phyloP scores from a whole-genome alignment of 1,140 invertebrate genomes.

The Geopemphigus sp. region DNA sequence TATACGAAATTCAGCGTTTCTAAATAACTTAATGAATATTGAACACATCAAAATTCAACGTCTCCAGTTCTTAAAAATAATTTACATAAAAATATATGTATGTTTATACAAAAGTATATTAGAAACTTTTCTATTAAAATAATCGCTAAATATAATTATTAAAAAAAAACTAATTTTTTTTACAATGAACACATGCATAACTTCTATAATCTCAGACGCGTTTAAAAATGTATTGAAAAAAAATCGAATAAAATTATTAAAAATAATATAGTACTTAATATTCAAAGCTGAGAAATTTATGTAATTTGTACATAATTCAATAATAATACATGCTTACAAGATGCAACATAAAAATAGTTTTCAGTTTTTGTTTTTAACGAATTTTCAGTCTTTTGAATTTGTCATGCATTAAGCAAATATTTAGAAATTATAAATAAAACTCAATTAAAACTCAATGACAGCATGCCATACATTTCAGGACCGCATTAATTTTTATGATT shows the following conservation, averaged over 20 bases:
- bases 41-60: constrained; percentile 9
- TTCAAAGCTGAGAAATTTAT: constrained; percentile 20
- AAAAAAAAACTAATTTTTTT: not conserved
- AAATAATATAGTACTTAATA: not conserved
- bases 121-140: not conserved
- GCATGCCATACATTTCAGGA: constrained; percentile 24
- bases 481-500: constrained; percentile 33
- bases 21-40: not conserved
- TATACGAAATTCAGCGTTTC: not conserved
- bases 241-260: not conserved
- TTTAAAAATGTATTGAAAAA: not conserved
- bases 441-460: constrained; percentile 39
- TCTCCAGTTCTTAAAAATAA: constrained; percentile 22
- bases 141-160: not conserved
- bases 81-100: not conserved
- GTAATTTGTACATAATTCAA: not conserved
- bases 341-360: constrained; percentile 11
- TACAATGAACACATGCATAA: not conserved
- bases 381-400: not conserved
- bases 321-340: constrained; percentile 37
- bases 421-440: constrained; percentile 1
- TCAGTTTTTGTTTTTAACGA: not conserved
- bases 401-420: constrained; percentile 15
- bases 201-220: not conserved
- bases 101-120: not conserved